A percentile compares a stretch with the other conserved stretches of the same genome.
phyloP scores from a whole-genome alignment of 64 coral and sea anemone genomes.

The Porites australiensis region DNA sequence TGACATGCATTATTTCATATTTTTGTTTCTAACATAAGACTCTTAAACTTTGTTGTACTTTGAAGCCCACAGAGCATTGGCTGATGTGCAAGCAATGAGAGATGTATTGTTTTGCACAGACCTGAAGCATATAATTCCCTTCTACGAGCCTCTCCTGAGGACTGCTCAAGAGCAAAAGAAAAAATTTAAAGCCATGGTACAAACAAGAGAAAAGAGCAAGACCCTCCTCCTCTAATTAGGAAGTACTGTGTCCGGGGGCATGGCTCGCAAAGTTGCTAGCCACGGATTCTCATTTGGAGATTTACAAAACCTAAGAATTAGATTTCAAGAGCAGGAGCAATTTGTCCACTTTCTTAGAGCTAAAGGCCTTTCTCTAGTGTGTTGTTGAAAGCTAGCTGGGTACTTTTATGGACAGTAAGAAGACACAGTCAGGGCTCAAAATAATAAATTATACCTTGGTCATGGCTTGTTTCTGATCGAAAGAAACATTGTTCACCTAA shows the following conservation, averaged over 20 bases:
- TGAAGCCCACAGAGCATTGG: not conserved
- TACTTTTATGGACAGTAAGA: not conserved
- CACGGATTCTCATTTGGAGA: not conserved
- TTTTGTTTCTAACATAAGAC: not conserved
- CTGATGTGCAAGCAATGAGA: slow-evolving; percentile 18
- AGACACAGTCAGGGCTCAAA: not conserved
- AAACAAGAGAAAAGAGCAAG: slow-evolving; percentile 22
- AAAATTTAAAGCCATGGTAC: slow-evolving; percentile 26
- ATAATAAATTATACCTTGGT: no score
- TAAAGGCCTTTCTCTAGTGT: slow-evolving; percentile 2
- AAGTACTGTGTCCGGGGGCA: not conserved
- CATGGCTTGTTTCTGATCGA: no score
- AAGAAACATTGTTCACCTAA: no score
- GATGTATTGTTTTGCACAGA: slow-evolving; percentile 15
- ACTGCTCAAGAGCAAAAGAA: slow-evolving; percentile 29
- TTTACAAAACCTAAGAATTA: not conserved
- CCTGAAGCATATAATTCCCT: not conserved
- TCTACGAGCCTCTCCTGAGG: not conserved
- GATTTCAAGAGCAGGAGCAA: not conserved
- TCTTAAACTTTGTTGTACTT: not conserved
- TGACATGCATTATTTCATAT: no score
- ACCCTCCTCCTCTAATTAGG: slow-evolving; percentile 2
- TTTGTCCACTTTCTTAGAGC: slow-evolving; percentile 1
- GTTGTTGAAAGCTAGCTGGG: not conserved
- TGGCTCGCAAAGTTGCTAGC: slow-evolving; percentile 1